Evolutionary conservation across 2,888 invertebrate species (phyloP), one percentile per base, ranked within the genome.

Genomic region (Macaria liturata): DNA sequence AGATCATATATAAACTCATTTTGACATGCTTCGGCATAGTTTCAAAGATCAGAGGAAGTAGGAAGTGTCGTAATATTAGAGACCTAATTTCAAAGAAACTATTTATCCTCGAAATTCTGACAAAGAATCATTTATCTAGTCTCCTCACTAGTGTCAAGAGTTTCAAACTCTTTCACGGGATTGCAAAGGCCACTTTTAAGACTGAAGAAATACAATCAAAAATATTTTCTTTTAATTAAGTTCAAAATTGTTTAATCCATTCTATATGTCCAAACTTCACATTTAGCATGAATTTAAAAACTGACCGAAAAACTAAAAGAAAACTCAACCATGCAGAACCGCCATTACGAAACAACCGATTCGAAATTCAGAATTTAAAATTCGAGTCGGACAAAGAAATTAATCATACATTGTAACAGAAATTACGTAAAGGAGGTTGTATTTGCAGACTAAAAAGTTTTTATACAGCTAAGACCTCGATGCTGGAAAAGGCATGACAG

Each of bases 381-480:
- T 53, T 40, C 30, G 30, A 31, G 9, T 31, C 32, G 46, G 30
- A 56, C 54, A 54, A 53, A 53, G 53, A 31, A 42, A 56, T 51
- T 53, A 42, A 49, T 57, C 53, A 53, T 49, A 42, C 42, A 49
- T 47, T 47, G 50, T 55, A 32, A 55, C 45, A 49, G 40, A 59
- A 50, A 50, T 49, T 56, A 56, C 57, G 54, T 57, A 57, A 61
- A 57, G 32, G 7, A 50, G 47, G 3, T 45, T 56, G 42, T 46
- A 60, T 51, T 55, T 42, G 54, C 49, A 42, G 7, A 49, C 37
- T 43, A 37, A 46, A 44, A 50, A 49, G 20, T 20, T 20, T 20
- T 20, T 20, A 20, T 20, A 20, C 20, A 20, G 20, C 20, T 20
- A 20, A 51, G 55, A 52, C 55, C 49, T 55, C 55, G 51, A 55